These are phyloP conservation scores for Alexandromys fortis DNA, from an alignment of 2,113 vertebrate genomes.

Conservation along the genomic window DNA sequence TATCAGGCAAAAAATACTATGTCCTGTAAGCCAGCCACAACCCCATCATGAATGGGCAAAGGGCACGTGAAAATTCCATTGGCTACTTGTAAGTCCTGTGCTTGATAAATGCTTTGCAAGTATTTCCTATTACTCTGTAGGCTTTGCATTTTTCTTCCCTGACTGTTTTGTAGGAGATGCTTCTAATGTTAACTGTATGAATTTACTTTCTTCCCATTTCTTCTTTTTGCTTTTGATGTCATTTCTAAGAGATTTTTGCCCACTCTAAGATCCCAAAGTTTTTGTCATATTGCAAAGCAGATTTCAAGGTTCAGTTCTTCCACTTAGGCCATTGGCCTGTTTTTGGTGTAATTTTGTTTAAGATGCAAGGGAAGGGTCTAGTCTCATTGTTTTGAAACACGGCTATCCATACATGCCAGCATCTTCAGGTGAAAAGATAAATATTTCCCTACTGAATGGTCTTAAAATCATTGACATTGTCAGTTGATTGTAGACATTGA, in stretches of 20 bases:
- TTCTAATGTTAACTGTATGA: neutral
- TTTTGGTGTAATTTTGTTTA: neutral
- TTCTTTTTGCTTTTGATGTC: neutral
- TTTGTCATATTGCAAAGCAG: neutral
- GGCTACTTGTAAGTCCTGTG: neutral
- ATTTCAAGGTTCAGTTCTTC: neutral
- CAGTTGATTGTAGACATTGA: no score
- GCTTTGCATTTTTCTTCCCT: neutral
- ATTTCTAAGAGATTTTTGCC: neutral
- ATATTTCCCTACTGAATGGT: neutral
- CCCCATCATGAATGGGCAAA: neutral
- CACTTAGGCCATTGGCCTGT: neutral
- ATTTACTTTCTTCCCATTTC: neutral
- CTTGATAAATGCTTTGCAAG: neutral
- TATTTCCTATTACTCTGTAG: neutral
- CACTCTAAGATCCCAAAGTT: neutral
- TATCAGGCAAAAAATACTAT: neutral
- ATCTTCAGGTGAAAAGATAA: neutral
- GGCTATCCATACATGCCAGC: neutral
- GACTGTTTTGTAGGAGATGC: neutral
- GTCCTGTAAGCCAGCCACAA: neutral
- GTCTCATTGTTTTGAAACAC: neutral
- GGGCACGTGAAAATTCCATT: neutral
- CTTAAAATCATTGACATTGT: neutral
- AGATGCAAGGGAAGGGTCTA: neutral